These are phyloP conservation scores for Zoanthus solanderi DNA, from an alignment of 92 coral and sea anemone species.

Conservation along the genomic window DNA sequence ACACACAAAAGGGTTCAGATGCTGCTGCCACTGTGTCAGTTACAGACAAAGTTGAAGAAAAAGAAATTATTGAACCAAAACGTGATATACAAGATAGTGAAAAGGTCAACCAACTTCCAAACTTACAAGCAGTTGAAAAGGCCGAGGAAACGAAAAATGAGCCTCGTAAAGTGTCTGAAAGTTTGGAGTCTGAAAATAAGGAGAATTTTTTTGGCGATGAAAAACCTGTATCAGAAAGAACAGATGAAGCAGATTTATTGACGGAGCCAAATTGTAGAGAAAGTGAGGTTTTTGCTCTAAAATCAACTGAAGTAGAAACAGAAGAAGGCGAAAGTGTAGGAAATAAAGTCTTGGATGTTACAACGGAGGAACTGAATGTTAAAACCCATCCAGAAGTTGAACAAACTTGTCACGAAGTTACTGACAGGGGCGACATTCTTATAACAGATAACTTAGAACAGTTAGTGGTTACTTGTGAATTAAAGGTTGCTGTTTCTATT, in stretches of 20 bases:
- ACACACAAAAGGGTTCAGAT: background rate
- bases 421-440: background rate
- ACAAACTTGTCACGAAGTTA: background rate
- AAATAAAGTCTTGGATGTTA: background rate
- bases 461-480: background rate
- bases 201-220: background rate
- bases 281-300: background rate
- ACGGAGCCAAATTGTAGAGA: background rate
- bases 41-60: background rate
- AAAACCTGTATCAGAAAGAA: background rate
- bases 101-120: background rate
- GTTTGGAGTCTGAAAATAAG: background rate
- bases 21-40: too few species aligned
- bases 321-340: background rate
- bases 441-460: background rate
- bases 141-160: background rate
- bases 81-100: background rate
- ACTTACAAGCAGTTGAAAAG: background rate
- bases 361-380: background rate
- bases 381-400: background rate
- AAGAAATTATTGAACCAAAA: background rate
- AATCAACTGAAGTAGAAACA: background rate
- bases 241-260: background rate
- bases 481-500: background rate
- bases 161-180: background rate